A percentile compares a stretch with the other conserved stretches of the same genome.
phyloP scores from a whole-genome alignment of 37 sponge, comb jelly and placozoan species.

The Bolinopsis microptera region DNA sequence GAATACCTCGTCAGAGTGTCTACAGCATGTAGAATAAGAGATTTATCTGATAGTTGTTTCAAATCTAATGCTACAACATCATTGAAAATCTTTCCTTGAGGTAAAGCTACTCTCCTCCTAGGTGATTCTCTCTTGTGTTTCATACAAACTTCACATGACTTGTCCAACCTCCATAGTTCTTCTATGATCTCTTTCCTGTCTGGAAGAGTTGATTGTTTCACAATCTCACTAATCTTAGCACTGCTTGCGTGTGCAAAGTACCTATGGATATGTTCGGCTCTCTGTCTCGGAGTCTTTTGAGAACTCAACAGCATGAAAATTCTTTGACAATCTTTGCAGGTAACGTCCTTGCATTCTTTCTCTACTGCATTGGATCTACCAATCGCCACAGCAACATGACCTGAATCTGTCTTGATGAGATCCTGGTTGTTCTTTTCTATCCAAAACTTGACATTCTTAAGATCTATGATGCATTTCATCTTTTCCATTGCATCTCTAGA shows the following conservation, averaged over 20 bases:
- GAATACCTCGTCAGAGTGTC: background rate
- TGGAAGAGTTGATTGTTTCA: background rate
- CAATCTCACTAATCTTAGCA: background rate
- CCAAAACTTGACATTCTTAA: background rate
- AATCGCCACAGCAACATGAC: background rate
- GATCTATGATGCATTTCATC: background rate
- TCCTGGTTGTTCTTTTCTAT: background rate
- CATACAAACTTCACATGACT: slow-evolving; percentile 10
- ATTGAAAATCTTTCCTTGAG: background rate
- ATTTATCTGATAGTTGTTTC: background rate
- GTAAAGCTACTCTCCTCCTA: background rate
- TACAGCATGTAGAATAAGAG: background rate
- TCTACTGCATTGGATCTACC: background rate
- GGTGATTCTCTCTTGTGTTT: background rate
- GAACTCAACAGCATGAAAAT: too few relatives aligned
- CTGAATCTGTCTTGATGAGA: background rate
- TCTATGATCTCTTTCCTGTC: background rate
- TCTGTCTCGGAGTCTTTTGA: background rate
- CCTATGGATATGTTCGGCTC: background rate
- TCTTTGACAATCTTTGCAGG: too few relatives aligned
- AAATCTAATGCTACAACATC: background rate
- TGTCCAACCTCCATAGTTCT: background rate
- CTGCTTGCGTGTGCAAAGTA: slow-evolving; percentile 15
- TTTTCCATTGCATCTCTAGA: background rate
- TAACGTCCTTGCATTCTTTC: too few relatives aligned